Base-by-base conservation (phyloP, 2,888 invertebrate species). In the Cheilosia pagana region DNA sequence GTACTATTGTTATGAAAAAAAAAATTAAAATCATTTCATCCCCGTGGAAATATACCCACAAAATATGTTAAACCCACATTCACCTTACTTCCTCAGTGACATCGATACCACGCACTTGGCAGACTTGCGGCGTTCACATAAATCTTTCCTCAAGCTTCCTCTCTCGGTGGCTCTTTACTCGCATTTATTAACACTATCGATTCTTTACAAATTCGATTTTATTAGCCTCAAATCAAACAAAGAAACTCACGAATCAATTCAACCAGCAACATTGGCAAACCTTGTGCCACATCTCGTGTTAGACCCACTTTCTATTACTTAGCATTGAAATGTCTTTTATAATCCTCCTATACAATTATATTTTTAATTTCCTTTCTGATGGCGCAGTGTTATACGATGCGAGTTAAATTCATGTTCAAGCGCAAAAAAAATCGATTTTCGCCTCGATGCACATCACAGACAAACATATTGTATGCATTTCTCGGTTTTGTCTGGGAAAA, bases 241-340 rank as follows among this genome's bases (percentile, higher is more conserved):
- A 52, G 10, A 14, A 41, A 53, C 19, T 5, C n/a, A n/a, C 28
- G 55, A 74, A 57, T 43, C 63, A 23, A 78, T 68, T 68, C 78
- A 63, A 50, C 48, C 77, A 55, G 23, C 55, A 62, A 57, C 50
- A 10, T 39, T 35, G 21, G 45, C 12, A 55, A 74, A 68, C 82
- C 82, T 83, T 78, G 82, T 78, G 74, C 82, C 72, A 83, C 74
- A 78, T 83, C 57, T 52, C 28, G 28, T 77, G 77, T 74, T 28
- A 74, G 57, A 45, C 68, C 50, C 63, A 78, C 78, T 82, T 82
- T 82, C 72, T 55, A 74, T 63, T 63, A 62, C 31, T 71, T 71
- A 60, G 45, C 72, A 78, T 72, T 83, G 82, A 83, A 83, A 45
- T 71, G 10, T 63, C 28, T 31, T 23, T 68, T 53, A 52, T 48